These are phyloP conservation scores for Clarias laeviceps DNA, from an alignment of 2,797 vertebrate genomes.

Conservation along the genomic window DNA sequence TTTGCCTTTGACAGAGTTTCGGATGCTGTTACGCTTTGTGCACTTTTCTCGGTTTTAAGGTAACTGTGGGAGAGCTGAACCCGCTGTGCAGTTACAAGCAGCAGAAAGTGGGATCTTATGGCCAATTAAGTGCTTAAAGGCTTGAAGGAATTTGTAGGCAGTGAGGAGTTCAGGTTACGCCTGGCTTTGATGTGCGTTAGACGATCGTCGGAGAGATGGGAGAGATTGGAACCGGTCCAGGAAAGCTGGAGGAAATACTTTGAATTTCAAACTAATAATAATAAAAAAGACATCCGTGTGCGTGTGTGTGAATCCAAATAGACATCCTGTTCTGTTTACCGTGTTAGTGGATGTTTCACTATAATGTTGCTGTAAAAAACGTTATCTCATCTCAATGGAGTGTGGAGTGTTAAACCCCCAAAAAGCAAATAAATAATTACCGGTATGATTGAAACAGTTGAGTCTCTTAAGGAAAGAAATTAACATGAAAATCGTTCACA, in stretches of 20 bases:
- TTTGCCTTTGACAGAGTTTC: slow-evolving; percentile 44
- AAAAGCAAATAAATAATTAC: not conserved
- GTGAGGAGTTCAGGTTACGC: slow-evolving; percentile 70
- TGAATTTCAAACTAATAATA: not conserved
- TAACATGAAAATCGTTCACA: not conserved
- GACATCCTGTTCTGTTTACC: not conserved
- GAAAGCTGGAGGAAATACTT: slow-evolving; percentile 45
- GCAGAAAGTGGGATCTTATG: slow-evolving; percentile 61
- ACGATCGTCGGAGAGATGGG: slow-evolving; percentile 55
- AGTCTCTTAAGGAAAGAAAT: not conserved
- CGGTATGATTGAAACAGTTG: not conserved
- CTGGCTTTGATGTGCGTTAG: slow-evolving; percentile 67
- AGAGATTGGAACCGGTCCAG: slow-evolving; percentile 54
- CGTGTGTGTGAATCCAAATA: not conserved
- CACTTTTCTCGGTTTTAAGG: not conserved
- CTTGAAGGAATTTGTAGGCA: slow-evolving; percentile 69
- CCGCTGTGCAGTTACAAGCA: slow-evolving; percentile 54
- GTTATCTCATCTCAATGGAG: not conserved
- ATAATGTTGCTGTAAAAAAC: not conserved
- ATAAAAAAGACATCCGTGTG: not conserved
- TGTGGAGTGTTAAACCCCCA: not conserved
- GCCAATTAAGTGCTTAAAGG: slow-evolving; percentile 73
- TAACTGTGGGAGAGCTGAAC: slow-evolving; percentile 30
- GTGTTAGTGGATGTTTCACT: not conserved
- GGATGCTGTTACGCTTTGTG: slow-evolving; percentile 5